Percentiles rank a stretch among this genome's conserved stretches.
These are phyloP conservation scores for Eucera pruinosa DNA, from an alignment of 2,888 invertebrate genomes.

Conservation along the genomic window DNA sequence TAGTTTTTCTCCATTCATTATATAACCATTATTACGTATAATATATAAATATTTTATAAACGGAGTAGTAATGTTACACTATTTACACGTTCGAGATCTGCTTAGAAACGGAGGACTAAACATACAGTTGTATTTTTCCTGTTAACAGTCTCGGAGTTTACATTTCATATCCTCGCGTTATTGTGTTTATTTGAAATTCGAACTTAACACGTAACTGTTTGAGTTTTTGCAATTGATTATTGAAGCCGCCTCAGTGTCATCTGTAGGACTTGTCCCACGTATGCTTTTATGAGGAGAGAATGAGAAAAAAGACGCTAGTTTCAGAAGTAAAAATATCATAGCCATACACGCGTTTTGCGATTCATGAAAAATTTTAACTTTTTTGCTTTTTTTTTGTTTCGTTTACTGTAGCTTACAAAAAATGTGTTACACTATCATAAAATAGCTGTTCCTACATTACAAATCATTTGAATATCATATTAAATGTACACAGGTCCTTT, in stretches of 20 bases:
- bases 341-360: constrained; percentile 3
- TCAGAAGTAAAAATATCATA: constrained; percentile 42
- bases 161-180: not conserved
- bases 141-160: constrained; percentile 53
- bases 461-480: constrained; percentile 36
- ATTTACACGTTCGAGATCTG: constrained; percentile 80
- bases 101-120: constrained; percentile 64
- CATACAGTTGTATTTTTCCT: constrained; percentile 48
- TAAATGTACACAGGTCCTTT: constrained; percentile 36
- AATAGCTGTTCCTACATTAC: constrained; percentile 47
- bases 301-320: constrained; percentile 49
- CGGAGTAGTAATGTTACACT: constrained; percentile 80
- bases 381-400: too few relatives aligned
- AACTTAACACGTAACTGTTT: constrained; percentile 27
- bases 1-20: constrained; percentile 25
- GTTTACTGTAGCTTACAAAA: constrained; percentile 24
- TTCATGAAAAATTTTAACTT: not conserved
- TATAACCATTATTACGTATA: constrained; percentile 58
- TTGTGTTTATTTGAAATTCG: not conserved
- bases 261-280: constrained; percentile 53
- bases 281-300: constrained; percentile 45
- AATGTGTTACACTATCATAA: constrained; percentile 53
- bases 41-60: constrained; percentile 79
- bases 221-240: constrained; percentile 25
- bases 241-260: constrained; percentile 50